Base-by-base conservation (phyloP, 2,797 vertebrate species). In the Chrosomus eos region DNA sequence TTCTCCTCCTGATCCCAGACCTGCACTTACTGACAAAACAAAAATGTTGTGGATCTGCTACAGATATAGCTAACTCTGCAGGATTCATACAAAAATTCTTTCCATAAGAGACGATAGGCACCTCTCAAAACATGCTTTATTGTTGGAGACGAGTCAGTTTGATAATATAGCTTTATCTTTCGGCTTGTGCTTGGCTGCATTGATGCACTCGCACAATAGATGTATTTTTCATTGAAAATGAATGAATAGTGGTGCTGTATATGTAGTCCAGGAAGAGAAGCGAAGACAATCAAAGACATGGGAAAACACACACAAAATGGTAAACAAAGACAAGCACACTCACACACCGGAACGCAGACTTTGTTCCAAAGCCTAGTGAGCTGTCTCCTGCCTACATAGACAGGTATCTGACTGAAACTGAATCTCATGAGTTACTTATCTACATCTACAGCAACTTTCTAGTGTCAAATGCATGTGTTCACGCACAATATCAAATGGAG, bases 51-150 rank as follows among this genome's bases (percentile, higher is more conserved):
- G 23, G 1, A 62, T 83, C 51, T 19, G 58, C 71, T 71, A 67
- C 33, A 36, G 13, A 76, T 58, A 43, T 83, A 2, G 73, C 74
- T 71, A 73, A 26, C 64, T 71, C 26, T 40, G 33, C 33, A 66
- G 48, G 73, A 36, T 70, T 84, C 28, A 13, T 23, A 19, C 10
- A 67, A 51, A 31, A 9, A 51, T 28, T 4, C 10, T 4, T 18
- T 26, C 62, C 18, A 76, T 43, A 31, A 77, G 36, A n/a, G 48
- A 84, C 2, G 11, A 70, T 31, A 51, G 60, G 33, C 31, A 21
- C 19, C 62, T 76, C 74, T 76, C 48, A 53, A 83, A 83, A 66
- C 45, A 76, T 31, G n/a, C 38, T 77, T 36, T 77, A 68, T 68
- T 77, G 33, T 68, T 76, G 36, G 62, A 75, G 60, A 67, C 75